phyloP scores from a whole-genome alignment of 2,797 vertebrate species.

The Pantherophis vulpinus region DNA sequence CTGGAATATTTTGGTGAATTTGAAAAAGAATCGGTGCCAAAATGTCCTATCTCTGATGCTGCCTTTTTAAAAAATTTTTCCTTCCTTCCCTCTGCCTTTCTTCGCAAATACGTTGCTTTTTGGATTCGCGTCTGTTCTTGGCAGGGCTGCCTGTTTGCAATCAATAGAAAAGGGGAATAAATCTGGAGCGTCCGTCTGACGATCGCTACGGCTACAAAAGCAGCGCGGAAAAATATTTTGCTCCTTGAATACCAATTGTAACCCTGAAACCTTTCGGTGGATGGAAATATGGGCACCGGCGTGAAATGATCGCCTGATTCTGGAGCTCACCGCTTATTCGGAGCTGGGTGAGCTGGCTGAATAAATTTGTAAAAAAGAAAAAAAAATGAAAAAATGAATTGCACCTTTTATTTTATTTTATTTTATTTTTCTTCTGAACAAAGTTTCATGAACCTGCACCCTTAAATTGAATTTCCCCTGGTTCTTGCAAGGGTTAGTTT shows the following conservation, averaged over 20 bases:
- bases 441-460: background rate
- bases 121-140: background rate
- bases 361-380: background rate
- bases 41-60: background rate
- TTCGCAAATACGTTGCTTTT: background rate
- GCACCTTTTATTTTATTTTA: background rate
- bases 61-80: background rate
- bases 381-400: background rate
- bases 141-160: constrained; percentile 49
- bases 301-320: constrained; percentile 70
- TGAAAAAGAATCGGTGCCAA: background rate
- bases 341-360: background rate
- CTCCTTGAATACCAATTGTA: constrained; percentile 70
- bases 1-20: background rate
- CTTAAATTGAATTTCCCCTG: background rate
- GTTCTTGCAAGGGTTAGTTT: background rate
- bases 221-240: constrained; percentile 71
- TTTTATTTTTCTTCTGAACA: background rate
- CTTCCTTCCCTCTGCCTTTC: background rate
- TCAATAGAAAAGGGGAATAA: constrained; percentile 74
- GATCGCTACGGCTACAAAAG: constrained; percentile 70
- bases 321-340: background rate
- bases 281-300: constrained; percentile 70
- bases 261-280: constrained; percentile 76
- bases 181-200: constrained; percentile 70